Percentiles rank a stretch among this genome's conserved stretches.
These are phyloP conservation scores for Ectemnius continuus DNA, from an alignment of 2,888 invertebrate species.

Conservation along the genomic window DNA sequence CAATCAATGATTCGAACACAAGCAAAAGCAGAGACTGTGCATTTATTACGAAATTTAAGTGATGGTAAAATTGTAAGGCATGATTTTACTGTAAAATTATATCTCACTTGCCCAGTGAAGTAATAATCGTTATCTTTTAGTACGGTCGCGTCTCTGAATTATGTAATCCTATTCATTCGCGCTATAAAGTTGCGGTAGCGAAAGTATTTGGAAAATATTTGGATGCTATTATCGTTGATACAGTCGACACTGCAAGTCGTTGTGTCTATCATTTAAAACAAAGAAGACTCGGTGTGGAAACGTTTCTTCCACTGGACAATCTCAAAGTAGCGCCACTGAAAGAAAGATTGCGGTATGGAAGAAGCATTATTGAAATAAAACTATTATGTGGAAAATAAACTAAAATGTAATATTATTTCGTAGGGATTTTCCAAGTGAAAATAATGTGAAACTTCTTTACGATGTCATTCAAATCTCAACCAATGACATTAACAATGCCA, in stretches of 20 bases:
- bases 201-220: slow-evolving; percentile 97
- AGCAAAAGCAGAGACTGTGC: slow-evolving; percentile 96
- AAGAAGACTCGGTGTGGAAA: slow-evolving; percentile 94
- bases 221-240: slow-evolving; percentile 98
- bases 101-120: not conserved
- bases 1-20: slow-evolving; percentile 93
- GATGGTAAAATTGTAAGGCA: slow-evolving; percentile 78
- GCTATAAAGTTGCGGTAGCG: slow-evolving; percentile 96
- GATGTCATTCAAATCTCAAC: slow-evolving; percentile 96
- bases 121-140: slow-evolving; percentile 75
- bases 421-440: slow-evolving; percentile 92
- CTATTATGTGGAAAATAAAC: slow-evolving; percentile 1
- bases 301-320: slow-evolving; percentile 95
- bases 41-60: slow-evolving; percentile 94
- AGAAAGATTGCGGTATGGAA: slow-evolving; percentile 85
- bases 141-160: slow-evolving; percentile 97
- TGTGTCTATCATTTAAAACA: slow-evolving; percentile 96
- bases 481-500: slow-evolving; percentile 92
- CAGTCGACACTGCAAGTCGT: slow-evolving; percentile 92
- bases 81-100: slow-evolving; percentile 3
- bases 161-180: slow-evolving; percentile 97
- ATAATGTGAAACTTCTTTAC: slow-evolving; percentile 94
- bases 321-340: slow-evolving; percentile 94
- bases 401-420: slow-evolving; percentile 8
- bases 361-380: not conserved